Evolutionary conservation across 92 coral and sea anemone genomes (phyloP).

Genomic region (Parazoanthus swiftii): DNA sequence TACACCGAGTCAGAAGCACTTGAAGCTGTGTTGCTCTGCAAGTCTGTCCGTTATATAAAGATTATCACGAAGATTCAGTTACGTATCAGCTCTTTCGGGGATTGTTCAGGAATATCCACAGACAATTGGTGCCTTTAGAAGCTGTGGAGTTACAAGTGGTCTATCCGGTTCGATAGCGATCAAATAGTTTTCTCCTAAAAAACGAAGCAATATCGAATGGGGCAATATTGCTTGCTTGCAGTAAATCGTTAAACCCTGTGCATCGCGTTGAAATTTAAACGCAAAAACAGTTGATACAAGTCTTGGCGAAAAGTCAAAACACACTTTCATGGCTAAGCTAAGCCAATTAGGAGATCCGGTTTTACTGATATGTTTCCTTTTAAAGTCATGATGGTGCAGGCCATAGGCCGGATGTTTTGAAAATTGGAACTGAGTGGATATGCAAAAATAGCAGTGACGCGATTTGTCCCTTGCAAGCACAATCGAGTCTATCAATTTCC

Average conservation of each 20-base stretch:
- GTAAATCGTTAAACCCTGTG: neutral
- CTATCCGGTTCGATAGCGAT: constrained; percentile 1
- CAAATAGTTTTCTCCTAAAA: neutral
- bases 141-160: neutral
- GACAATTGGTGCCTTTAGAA: neutral
- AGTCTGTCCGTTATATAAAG: neutral
- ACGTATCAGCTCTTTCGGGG: constrained; percentile 6
- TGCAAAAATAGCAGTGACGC: neutral
- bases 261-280: neutral
- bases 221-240: neutral
- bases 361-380: neutral
- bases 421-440: neutral
- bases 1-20: neutral
- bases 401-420: neutral
- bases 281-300: neutral
- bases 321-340: neutral
- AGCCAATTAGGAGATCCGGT: neutral
- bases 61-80: neutral
- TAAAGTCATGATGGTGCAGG: neutral
- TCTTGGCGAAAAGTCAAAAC: neutral
- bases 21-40: neutral
- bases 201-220: neutral
- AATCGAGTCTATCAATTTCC: neutral
- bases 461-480: neutral
- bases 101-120: neutral